Evolutionary conservation across 2,113 vertebrate genomes (phyloP), one percentile per base, ranked within the genome.

Genomic region (Atherinomorus stipes): DNA sequence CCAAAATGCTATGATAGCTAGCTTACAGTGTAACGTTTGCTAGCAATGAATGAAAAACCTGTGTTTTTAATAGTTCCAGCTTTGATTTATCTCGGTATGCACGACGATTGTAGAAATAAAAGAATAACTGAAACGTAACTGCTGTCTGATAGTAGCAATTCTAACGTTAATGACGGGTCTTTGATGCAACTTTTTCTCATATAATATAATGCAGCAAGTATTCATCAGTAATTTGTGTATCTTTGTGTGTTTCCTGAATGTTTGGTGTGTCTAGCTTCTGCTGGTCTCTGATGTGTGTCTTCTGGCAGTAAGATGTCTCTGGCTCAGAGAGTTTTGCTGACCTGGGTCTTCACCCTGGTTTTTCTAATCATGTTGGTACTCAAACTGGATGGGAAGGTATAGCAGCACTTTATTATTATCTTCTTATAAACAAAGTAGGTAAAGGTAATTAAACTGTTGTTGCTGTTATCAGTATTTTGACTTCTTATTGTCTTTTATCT

Each of bases 291-390:
- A 21, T 72, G 40, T 16, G 62, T 47, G 52, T 62, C 50, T 44
- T 4, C 38, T 42, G 90, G 93, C 93, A 90, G 93, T 94, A 93
- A 93, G 93, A 98, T 98, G 97, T 98, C 98, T 91, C 92, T 98
- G 92, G 96, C 96, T 1, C 97, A 98, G 90, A 96, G 96, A 88
- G 98, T 98, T 37, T 93, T 99, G 45, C 91, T 99, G 84, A 98
- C 96, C 85, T 98, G 97, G 96, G 94, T 98, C 80, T 98, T 98
- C 71, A 96, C 95, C 0, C 91, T 98, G 59, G 94, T 98, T 71
- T 98, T 98, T 91, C 93, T 98, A 69, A 97, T 97, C 84, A 96
- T 98, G 94, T 87, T 98, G 76, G 97, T 98, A 38, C 93, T 99
- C 57, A 98, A 98, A 90, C 76, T 99, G 94, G 98, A 99, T 81